phyloP scores from a whole-genome alignment of 2,113 vertebrate species.

The Daubentonia madagascariensis region DNA sequence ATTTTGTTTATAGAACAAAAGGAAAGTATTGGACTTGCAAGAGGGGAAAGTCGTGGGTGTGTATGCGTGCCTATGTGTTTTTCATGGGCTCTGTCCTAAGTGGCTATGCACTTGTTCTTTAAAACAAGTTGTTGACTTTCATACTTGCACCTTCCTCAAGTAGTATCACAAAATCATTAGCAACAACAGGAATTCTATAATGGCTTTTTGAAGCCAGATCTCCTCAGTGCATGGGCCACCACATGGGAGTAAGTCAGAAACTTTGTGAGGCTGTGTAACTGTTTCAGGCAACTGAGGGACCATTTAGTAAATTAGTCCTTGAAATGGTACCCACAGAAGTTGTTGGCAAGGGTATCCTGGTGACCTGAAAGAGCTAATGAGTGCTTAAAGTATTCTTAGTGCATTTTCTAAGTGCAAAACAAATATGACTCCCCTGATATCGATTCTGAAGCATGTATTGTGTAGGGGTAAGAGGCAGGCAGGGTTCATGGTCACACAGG shows the following conservation, averaged over 20 bases:
- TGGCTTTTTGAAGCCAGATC: not conserved
- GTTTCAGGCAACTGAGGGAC: constrained; percentile 35
- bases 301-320: constrained; percentile 63
- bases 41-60: not conserved
- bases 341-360: constrained; percentile 15
- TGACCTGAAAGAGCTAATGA: constrained; percentile 29
- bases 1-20: constrained; percentile 44
- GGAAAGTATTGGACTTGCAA: not conserved
- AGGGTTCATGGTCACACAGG: constrained; percentile 10
- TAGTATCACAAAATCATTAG: constrained; percentile 20
- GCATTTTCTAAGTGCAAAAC: constrained; percentile 45
- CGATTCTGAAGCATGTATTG: not conserved
- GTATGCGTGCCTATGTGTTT: not conserved
- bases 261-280: constrained; percentile 37
- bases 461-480: not conserved
- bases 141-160: not conserved
- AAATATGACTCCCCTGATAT: constrained; percentile 19
- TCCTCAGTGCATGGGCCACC: not conserved
- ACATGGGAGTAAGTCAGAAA: not conserved
- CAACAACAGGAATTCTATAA: not conserved
- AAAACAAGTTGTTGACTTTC: constrained; percentile 1
- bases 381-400: constrained; percentile 37
- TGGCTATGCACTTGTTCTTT: not conserved
- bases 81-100: not conserved
- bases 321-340: constrained; percentile 21